A percentile compares a stretch with the other conserved stretches of the same genome.
phyloP scores from a whole-genome alignment of 2,888 invertebrate genomes.

The Odontocolon sp. region DNA sequence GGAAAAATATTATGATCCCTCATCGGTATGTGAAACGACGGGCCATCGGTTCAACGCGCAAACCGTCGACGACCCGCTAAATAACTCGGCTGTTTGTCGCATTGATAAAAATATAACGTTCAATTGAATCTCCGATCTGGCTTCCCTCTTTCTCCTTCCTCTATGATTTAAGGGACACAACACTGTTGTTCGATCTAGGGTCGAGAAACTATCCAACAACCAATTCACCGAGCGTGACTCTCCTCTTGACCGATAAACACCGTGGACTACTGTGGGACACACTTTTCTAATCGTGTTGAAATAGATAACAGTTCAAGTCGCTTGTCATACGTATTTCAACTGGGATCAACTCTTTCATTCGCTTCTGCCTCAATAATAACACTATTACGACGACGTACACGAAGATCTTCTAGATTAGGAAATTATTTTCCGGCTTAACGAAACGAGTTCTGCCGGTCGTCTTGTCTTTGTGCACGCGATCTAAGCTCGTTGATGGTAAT shows the following conservation, averaged over 20 bases:
- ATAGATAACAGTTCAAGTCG: too few relatives aligned
- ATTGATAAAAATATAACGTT: conserved; percentile 56
- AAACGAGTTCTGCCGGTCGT: conserved; percentile 1
- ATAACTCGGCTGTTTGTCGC: conserved; percentile 47
- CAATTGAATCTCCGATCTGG: conserved; percentile 46
- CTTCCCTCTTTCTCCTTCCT: conserved; percentile 33
- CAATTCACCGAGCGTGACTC: conserved; percentile 22
- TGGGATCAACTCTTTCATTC: conserved; percentile 1
- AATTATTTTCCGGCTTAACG: conserved; percentile 54
- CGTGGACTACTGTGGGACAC: conserved; percentile 25
- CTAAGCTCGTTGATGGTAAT: conserved; percentile 30
- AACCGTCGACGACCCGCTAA: conserved; percentile 1
- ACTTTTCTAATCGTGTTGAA: conserved; percentile 55
- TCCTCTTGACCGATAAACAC: too few relatives aligned
- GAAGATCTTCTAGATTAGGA: conserved; percentile 42
- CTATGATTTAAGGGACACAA: conserved; percentile 11
- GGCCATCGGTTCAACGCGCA: too few relatives aligned
- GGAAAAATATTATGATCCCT: conserved; percentile 46
- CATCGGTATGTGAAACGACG: conserved; percentile 13
- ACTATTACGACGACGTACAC: neutral
- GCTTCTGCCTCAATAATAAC: conserved; percentile 14
- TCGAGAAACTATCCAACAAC: conserved; percentile 45
- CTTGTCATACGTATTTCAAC: conserved; percentile 44
- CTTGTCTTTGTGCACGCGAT: neutral
- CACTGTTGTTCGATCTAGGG: conserved; percentile 41